phyloP scores from a whole-genome alignment of 2,797 vertebrate species.

The Gymnoscopelus braueri region DNA sequence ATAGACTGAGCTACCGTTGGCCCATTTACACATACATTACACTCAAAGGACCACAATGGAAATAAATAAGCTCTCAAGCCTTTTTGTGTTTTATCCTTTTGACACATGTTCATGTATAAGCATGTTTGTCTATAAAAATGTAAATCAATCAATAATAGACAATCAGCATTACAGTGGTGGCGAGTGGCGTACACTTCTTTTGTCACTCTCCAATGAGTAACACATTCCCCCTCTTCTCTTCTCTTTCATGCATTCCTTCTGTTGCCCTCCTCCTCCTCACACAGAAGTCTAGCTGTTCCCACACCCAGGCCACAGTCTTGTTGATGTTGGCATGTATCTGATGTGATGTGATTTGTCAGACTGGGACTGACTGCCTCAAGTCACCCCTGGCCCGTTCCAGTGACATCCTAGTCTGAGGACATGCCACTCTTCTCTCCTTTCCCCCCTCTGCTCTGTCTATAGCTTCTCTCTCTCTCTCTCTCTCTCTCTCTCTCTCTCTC shows the following conservation, averaged over 20 bases:
- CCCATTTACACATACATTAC: too few relatives aligned
- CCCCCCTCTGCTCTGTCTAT: slow-evolving; percentile 6
- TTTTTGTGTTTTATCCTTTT: too few relatives aligned
- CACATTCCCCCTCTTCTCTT: slow-evolving; percentile 1
- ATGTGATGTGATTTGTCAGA: not conserved
- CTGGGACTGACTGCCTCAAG: slow-evolving; percentile 38
- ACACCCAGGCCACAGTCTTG: slow-evolving; percentile 38
- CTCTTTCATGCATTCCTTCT: too few relatives aligned
- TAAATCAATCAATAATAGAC: too few relatives aligned
- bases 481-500: not conserved
- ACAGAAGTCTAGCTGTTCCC: slow-evolving; percentile 41
- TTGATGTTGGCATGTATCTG: slow-evolving; percentile 35
- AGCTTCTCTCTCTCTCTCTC: slow-evolving; percentile 4
- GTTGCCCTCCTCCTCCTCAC: slow-evolving; percentile 1
- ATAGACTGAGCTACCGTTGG: not conserved
- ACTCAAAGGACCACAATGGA: too few relatives aligned
- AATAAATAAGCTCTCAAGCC: too few relatives aligned
- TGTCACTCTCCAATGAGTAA: not conserved
- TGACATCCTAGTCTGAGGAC: not conserved
- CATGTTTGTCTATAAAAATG: too few relatives aligned
- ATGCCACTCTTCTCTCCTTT: not conserved
- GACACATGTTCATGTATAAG: too few relatives aligned
- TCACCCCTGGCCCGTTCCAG: slow-evolving; percentile 33
- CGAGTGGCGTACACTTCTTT: slow-evolving; percentile 24
- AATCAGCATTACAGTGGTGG: slow-evolving; percentile 1